A percentile compares a stretch with the other conserved stretches of the same genome.
phyloP scores from a whole-genome alignment of 2,888 invertebrate genomes.

The Itoplectis maculator region DNA sequence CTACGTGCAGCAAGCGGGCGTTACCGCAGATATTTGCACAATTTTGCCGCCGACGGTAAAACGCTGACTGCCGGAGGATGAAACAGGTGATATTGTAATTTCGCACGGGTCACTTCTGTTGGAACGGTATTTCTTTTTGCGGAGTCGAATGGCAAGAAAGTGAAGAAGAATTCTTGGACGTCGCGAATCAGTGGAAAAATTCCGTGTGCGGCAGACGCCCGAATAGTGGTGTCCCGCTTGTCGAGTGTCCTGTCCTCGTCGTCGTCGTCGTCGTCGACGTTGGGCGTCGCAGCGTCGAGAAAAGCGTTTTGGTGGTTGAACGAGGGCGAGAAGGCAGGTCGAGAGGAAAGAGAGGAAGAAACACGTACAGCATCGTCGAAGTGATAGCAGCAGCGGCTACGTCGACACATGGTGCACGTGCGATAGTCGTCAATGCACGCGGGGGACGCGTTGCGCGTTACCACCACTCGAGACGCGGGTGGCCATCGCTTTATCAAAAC shows the following conservation, averaged over 20 bases:
- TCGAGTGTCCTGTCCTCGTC: conserved; percentile 41
- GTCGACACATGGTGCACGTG: conserved; percentile 76
- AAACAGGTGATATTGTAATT: conserved; percentile 62
- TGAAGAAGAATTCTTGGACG: conserved; percentile 17
- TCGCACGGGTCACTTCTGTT: no score
- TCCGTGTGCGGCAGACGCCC: conserved; percentile 55
- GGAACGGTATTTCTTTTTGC: conserved; percentile 17
- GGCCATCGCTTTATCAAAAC: conserved; percentile 76
- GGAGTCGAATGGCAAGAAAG: conserved; percentile 12
- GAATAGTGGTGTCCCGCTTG: conserved; percentile 40
- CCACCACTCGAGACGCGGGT: conserved; percentile 54
- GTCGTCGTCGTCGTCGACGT: no score
- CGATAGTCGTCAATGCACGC: conserved; percentile 74
- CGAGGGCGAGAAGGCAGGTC: background rate
- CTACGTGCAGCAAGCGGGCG: background rate
- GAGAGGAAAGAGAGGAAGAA: conserved; percentile 25
- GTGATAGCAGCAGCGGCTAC: conserved; percentile 49
- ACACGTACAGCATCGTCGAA: conserved; percentile 54
- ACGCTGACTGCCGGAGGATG: conserved; percentile 49
- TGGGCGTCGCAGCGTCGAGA: conserved; percentile 2
- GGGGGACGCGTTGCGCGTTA: conserved; percentile 39
- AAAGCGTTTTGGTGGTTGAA: background rate
- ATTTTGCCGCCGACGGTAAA: conserved; percentile 17
- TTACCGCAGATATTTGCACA: background rate
- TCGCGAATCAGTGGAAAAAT: conserved; percentile 46